phyloP scores from a whole-genome alignment of 37 sponge, comb jelly and placozoan genomes.

The Dysidea cf. avara region DNA sequence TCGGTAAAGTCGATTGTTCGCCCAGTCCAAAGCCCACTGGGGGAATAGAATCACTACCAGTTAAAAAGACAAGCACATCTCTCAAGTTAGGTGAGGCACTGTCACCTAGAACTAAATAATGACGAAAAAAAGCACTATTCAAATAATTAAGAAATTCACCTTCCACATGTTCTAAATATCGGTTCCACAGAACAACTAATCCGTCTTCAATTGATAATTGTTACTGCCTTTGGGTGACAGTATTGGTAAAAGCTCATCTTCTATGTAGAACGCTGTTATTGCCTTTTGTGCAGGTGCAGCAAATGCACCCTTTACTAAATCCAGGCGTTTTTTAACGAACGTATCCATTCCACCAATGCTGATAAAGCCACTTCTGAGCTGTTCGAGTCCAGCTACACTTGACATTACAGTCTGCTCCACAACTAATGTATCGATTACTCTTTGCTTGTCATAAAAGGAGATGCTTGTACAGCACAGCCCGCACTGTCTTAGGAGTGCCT shows the following conservation, averaged over 20 bases:
- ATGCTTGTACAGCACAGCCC: conserved; percentile 8
- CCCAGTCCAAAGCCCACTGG: conserved; percentile 2
- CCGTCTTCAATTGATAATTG: not conserved
- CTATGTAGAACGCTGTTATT: not conserved
- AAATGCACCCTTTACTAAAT: not conserved
- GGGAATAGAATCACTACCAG: conserved; percentile 8
- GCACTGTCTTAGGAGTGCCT: conserved; percentile 9
- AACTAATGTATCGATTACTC: conserved; percentile 7
- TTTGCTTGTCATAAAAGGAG: conserved; percentile 11
- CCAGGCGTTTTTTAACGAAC: conserved; percentile 1
- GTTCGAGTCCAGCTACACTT: conserved; percentile 36
- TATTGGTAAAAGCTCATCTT: too few species aligned
- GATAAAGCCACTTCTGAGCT: conserved; percentile 20
- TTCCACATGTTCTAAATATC: conserved; percentile 13
- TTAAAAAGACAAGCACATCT: conserved; percentile 17
- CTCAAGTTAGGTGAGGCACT: not conserved
- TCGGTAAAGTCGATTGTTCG: not conserved
- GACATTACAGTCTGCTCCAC: conserved; percentile 10
- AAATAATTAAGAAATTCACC: not conserved
- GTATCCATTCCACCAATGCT: not conserved
- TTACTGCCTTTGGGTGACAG: not conserved
- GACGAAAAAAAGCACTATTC: not conserved
- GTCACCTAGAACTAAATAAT: not conserved
- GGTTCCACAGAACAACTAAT: not conserved
- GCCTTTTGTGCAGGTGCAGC: not conserved